Conservation (phyloP, 2,888 invertebrate species). For the Drosophila gaucha region DNA sequence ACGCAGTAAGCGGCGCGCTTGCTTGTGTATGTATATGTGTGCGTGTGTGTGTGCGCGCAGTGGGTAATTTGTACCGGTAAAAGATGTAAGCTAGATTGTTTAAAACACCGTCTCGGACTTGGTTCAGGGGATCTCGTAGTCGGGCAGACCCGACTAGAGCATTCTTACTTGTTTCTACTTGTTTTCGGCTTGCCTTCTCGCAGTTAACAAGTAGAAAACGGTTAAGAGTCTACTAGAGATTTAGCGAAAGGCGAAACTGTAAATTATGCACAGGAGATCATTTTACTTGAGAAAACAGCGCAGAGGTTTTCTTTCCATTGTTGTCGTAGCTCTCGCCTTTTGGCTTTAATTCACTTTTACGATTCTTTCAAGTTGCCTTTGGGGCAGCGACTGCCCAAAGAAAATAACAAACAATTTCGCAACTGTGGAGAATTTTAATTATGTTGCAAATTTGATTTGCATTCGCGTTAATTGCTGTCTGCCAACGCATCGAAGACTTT, state of each 20-base stretch:
- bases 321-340: slow-evolving; percentile 7
- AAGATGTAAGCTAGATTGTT: too few relatives aligned
- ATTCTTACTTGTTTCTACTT: slow-evolving; percentile 14
- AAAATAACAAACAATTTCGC: slow-evolving; percentile 50
- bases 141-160: too few relatives aligned
- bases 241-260: slow-evolving; percentile 76
- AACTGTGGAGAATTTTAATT: slow-evolving; percentile 68
- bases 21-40: too few relatives aligned
- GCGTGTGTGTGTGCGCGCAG: too few relatives aligned
- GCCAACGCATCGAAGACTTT: neutral
- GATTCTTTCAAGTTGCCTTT: slow-evolving; percentile 23
- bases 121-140: too few relatives aligned
- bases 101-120: too few relatives aligned
- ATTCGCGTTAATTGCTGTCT: slow-evolving; percentile 58
- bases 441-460: slow-evolving; percentile 75
- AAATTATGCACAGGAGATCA: slow-evolving; percentile 80
- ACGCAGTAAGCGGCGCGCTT: too few relatives aligned
- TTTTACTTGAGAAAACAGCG: slow-evolving; percentile 65
- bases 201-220: slow-evolving; percentile 75
- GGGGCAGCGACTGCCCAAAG: slow-evolving; percentile 16
- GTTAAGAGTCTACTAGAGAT: slow-evolving; percentile 77
- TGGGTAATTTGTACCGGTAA: too few relatives aligned
- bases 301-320: slow-evolving; percentile 20
- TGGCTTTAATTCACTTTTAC: slow-evolving; percentile 32
- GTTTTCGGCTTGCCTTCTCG: slow-evolving; percentile 53